Evolutionary conservation across 2,888 invertebrate genomes (phyloP).

Genomic region (Mallateleia sp.): DNA sequence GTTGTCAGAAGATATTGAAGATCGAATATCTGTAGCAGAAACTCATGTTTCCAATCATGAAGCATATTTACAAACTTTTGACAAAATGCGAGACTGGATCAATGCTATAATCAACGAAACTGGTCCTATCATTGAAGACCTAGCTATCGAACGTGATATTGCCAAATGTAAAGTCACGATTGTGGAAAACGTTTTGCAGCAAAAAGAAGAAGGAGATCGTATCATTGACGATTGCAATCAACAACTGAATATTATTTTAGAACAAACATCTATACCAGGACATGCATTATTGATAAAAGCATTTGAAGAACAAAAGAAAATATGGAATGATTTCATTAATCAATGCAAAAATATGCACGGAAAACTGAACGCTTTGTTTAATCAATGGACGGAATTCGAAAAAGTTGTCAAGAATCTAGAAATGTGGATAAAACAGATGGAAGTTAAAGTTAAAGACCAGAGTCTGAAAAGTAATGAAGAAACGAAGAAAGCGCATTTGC

Average conservation of each 20-base stretch:
- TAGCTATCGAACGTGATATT: conserved; percentile 94
- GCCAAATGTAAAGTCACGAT: conserved; percentile 94
- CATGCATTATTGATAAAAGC: conserved; percentile 94
- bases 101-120: conserved; percentile 95
- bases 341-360: conserved; percentile 93
- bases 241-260: conserved; percentile 93
- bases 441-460: conserved; percentile 96
- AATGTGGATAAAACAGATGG: conserved; percentile 96
- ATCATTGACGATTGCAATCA: conserved; percentile 93
- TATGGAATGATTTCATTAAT: conserved; percentile 94
- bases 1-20: conserved; percentile 92
- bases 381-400: conserved; percentile 95
- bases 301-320: conserved; percentile 93
- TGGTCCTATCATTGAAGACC: conserved; percentile 93
- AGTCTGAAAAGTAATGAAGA: conserved; percentile 96
- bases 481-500: conserved; percentile 94
- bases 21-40: conserved; percentile 92
- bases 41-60: conserved; percentile 95
- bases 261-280: conserved; percentile 93
- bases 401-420: conserved; percentile 94
- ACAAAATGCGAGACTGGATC: conserved; percentile 95
- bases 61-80: conserved; percentile 94
- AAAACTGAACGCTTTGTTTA: conserved; percentile 94
- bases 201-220: conserved; percentile 93
- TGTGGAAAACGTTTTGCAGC: conserved; percentile 94